phyloP scores from a whole-genome alignment of 1,140 invertebrate genomes.

The Drosophila tani region DNA sequence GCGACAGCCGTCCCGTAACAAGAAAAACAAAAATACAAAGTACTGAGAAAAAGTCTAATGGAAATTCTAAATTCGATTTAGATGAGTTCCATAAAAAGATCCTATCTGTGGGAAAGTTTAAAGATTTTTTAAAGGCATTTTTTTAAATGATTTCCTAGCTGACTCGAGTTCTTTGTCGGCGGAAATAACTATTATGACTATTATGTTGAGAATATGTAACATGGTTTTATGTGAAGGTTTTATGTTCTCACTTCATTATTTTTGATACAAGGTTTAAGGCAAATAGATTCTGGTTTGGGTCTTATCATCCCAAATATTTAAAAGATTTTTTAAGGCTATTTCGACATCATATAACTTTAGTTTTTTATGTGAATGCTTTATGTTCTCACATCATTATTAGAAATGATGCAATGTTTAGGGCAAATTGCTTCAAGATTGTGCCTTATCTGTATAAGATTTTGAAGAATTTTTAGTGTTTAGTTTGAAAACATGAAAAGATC shows the following conservation, averaged over 20 bases:
- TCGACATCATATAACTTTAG: neutral
- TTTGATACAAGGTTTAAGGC: neutral
- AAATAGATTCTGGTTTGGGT: neutral
- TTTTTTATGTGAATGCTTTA: neutral
- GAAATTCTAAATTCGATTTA: neutral
- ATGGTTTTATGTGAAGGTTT: neutral
- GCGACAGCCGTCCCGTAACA: constrained; percentile 25
- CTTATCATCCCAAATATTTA: neutral
- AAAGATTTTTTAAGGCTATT: neutral
- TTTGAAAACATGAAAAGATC: neutral
- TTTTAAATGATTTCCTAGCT: no score
- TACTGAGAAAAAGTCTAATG: constrained; percentile 21
- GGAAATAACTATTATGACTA: no score
- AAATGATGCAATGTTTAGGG: neutral
- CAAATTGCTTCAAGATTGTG: neutral
- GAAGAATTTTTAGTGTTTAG: neutral
- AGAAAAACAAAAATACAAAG: constrained; percentile 62
- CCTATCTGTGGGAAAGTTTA: neutral
- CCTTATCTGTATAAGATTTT: neutral
- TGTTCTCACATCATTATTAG: constrained; percentile 5
- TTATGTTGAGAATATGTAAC: neutral
- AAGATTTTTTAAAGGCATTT: neutral
- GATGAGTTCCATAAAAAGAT: no score
- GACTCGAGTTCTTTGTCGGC: no score
- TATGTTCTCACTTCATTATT: constrained; percentile 6